These are phyloP conservation scores for Caradrina kadenii DNA, from an alignment of 2,888 invertebrate genomes.

Conservation along the genomic window DNA sequence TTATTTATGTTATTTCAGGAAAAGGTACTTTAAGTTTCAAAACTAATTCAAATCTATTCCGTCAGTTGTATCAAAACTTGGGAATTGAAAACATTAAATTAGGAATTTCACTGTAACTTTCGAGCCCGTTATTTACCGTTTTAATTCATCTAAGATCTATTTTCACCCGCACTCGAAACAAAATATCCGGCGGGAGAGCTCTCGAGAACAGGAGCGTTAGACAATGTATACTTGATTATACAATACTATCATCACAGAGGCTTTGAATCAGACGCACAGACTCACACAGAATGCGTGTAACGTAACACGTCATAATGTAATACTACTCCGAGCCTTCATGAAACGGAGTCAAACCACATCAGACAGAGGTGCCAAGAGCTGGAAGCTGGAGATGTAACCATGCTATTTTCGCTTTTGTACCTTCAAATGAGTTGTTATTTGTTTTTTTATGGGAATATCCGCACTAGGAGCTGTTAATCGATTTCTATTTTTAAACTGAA, in stretches of 20 bases:
- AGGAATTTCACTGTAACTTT: neutral
- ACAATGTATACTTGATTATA: conserved; percentile 64
- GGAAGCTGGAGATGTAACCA: neutral
- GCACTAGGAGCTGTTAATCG: too few species aligned
- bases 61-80: neutral
- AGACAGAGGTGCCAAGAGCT: conserved; percentile 29
- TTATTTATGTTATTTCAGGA: too few species aligned
- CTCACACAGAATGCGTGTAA: conserved; percentile 53
- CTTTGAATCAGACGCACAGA: conserved; percentile 55
- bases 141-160: neutral
- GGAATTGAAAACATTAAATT: neutral
- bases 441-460: too few species aligned
- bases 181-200: conserved; percentile 33
- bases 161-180: conserved; percentile 35
- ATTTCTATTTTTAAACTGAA: too few species aligned
- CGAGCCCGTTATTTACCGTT: neutral
- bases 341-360: conserved; percentile 43
- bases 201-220: conserved; percentile 48
- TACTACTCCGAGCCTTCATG: conserved; percentile 32
- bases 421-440: conserved; percentile 16
- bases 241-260: conserved; percentile 54
- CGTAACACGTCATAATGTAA: conserved; percentile 33
- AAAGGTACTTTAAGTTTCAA: too few species aligned
- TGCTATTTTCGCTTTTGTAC: conserved; percentile 1
- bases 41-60: neutral